A percentile compares a stretch with the other conserved stretches of the same genome.
Conservation (phyloP, 2,113 vertebrate genomes). For the Herpetotheres cachinnans region DNA sequence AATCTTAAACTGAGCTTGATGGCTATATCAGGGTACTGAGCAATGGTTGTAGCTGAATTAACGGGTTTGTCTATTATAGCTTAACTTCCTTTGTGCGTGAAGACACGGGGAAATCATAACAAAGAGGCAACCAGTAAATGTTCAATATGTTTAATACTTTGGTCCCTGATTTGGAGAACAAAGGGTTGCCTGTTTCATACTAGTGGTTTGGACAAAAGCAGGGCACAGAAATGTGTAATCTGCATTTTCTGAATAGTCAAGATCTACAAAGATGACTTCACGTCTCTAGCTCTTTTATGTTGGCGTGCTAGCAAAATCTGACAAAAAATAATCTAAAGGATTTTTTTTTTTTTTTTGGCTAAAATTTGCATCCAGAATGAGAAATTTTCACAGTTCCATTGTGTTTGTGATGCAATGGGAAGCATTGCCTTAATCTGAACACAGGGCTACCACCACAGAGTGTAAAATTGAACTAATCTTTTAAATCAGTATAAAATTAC, state of each 20-base stretch:
- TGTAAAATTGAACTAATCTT: neutral
- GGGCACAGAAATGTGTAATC: constrained; percentile 6
- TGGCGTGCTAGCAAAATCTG: neutral
- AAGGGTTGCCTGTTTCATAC: constrained; percentile 27
- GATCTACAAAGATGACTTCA: constrained; percentile 16
- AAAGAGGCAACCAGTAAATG: neutral
- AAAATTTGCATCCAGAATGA: neutral
- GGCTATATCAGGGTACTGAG: neutral
- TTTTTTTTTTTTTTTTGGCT: neutral
- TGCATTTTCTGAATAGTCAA: constrained; percentile 50
- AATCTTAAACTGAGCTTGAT: neutral
- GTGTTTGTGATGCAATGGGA: neutral
- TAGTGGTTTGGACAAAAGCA: constrained; percentile 11
- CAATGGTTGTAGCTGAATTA: neutral
- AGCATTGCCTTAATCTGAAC: neutral
- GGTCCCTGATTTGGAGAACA: constrained; percentile 35
- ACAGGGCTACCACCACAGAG: neutral
- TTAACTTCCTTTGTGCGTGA: neutral
- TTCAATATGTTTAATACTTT: constrained; percentile 21
- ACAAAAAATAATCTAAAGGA: neutral
- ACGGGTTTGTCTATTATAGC: neutral
- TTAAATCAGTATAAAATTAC: neutral
- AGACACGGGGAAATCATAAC: neutral
- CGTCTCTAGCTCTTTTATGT: neutral
- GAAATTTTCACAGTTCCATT: neutral